Conservation (phyloP, 2,797 vertebrate genomes). For the Zenarchopterus dispar region DNA sequence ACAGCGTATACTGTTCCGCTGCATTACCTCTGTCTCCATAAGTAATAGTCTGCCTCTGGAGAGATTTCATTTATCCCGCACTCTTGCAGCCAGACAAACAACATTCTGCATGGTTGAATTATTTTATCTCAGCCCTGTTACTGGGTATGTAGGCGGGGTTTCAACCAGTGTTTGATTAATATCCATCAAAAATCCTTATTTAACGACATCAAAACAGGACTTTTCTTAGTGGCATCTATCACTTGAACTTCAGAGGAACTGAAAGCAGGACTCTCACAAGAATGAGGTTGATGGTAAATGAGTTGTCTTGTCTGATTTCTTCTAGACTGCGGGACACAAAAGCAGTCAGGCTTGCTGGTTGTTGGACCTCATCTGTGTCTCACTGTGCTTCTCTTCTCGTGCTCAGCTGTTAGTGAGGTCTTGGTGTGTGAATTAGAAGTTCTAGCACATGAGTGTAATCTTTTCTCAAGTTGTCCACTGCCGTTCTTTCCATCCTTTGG, state of each 20-base stretch:
- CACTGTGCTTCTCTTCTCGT: constrained; percentile 1
- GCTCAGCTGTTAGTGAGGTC: constrained; percentile 18
- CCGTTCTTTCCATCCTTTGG: constrained; percentile 21
- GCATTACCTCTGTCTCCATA: constrained; percentile 16
- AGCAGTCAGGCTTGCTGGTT: constrained; percentile 13
- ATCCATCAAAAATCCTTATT: background rate
- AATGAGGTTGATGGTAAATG: constrained; percentile 9
- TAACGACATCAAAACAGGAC: background rate
- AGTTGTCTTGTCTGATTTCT: constrained; percentile 14
- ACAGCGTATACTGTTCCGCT: constrained; percentile 3
- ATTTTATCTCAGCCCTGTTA: constrained; percentile 12
- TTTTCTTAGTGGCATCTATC: constrained; percentile 9
- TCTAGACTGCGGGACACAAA: constrained; percentile 2
- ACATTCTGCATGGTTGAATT: constrained; percentile 17
- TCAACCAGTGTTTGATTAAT: constrained; percentile 11
- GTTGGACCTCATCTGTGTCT: constrained; percentile 13
- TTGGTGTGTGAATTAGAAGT: constrained; percentile 21
- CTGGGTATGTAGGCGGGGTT: constrained; percentile 14
- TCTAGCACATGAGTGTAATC: constrained; percentile 27
- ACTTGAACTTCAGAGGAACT: background rate
- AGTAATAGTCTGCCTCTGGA: constrained; percentile 21
- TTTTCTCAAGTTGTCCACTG: constrained; percentile 16
- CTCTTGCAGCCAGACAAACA: constrained; percentile 18
- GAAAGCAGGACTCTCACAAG: background rate
- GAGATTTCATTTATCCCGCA: constrained; percentile 8